Percentiles rank a stretch among this genome's conserved stretches.
These are phyloP conservation scores for Aviceda subcristata DNA, from an alignment of 2,113 vertebrate genomes.

Conservation along the genomic window DNA sequence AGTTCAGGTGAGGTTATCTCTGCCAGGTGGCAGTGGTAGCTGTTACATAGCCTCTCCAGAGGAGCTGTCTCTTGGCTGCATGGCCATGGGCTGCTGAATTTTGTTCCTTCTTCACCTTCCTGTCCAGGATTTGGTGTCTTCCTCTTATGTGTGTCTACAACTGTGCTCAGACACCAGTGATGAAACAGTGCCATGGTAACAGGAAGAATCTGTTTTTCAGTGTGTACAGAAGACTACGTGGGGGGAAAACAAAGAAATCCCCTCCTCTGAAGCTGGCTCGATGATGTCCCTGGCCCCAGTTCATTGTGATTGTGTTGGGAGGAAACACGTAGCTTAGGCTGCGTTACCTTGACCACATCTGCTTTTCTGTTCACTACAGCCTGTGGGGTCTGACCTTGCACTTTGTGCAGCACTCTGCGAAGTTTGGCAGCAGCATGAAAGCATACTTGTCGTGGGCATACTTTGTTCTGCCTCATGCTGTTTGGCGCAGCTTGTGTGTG, in stretches of 20 bases:
- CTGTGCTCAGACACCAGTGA: not conserved
- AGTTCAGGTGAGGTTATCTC: not conserved
- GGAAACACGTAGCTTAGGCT: not conserved
- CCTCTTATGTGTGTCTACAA: not conserved
- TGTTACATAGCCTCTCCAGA: not conserved
- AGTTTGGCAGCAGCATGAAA: constrained; percentile 21
- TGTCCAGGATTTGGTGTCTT: constrained; percentile 21
- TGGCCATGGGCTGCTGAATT: not conserved
- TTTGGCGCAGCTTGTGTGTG: not conserved
- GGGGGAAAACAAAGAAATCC: not conserved
- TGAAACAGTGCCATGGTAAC: constrained; percentile 50
- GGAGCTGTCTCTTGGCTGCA: not conserved
- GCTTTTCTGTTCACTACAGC: not conserved
- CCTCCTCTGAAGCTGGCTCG: not conserved
- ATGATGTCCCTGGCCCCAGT: not conserved
- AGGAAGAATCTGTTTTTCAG: constrained; percentile 2
- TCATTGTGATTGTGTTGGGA: not conserved
- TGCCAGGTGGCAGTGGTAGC: not conserved
- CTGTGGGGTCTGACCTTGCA: not conserved
- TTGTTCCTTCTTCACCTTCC: not conserved
- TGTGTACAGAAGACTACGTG: not conserved
- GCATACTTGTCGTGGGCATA: constrained; percentile 19
- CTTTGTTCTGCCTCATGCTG: constrained; percentile 44
- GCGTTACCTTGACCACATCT: not conserved
- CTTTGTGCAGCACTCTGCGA: not conserved